Evolutionary conservation across 2,797 vertebrate species (phyloP).

Genomic region (Oryzias dopingdopingensis): DNA sequence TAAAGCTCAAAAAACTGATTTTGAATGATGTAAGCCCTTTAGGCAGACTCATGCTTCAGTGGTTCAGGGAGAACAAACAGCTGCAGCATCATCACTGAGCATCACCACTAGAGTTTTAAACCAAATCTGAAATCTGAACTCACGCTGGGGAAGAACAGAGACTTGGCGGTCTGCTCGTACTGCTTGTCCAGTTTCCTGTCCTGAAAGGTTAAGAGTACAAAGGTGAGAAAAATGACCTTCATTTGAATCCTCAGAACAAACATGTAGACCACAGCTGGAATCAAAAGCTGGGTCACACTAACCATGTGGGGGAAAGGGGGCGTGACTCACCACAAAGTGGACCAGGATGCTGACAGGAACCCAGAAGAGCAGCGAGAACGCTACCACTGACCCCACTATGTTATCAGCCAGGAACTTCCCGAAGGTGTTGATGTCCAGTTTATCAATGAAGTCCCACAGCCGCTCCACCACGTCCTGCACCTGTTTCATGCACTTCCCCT

Average conservation of each 20-base stretch:
- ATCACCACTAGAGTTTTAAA: too few relatives aligned
- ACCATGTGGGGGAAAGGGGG: background rate
- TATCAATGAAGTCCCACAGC: conserved; percentile 96
- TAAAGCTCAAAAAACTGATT: too few relatives aligned
- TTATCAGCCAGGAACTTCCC: conserved; percentile 94
- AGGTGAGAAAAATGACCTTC: background rate
- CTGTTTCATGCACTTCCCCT: conserved; percentile 96
- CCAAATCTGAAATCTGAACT: conserved; percentile 50
- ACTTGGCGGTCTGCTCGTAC: conserved; percentile 87
- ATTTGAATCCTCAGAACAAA: background rate
- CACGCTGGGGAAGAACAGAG: conserved; percentile 91
- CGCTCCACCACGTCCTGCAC: conserved; percentile 95
- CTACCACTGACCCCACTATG: conserved; percentile 93
- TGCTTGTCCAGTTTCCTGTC: conserved; percentile 93
- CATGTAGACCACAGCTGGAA: background rate
- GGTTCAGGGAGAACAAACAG: too few relatives aligned
- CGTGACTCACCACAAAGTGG: conserved; percentile 87
- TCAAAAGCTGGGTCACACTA: background rate
- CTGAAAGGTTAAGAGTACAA: conserved; percentile 60
- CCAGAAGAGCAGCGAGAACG: conserved; percentile 93
- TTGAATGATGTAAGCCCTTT: too few relatives aligned
- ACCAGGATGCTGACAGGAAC: conserved; percentile 95
- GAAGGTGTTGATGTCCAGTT: conserved; percentile 94
- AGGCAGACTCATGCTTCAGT: too few relatives aligned
- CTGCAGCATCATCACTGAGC: too few relatives aligned